A percentile compares a stretch with the other conserved stretches of the same genome.
Conservation (phyloP, 2,113 vertebrate species). For the Callocephalon fimbriatum region DNA sequence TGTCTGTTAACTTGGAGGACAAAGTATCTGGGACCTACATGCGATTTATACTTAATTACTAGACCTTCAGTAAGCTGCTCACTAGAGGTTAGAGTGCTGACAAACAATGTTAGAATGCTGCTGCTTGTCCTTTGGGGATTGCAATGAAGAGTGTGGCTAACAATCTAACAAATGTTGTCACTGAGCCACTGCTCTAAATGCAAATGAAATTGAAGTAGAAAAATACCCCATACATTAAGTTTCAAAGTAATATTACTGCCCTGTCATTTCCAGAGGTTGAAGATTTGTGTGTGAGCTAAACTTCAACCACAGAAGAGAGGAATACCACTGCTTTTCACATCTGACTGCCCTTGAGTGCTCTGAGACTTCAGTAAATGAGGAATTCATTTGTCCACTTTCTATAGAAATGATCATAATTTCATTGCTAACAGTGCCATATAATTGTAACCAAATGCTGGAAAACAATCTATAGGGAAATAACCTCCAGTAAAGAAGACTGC, state of each 20-base stretch:
- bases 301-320: neutral
- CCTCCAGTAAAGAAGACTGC: neutral
- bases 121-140: neutral
- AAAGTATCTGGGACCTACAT: neutral
- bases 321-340: neutral
- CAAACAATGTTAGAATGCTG: neutral
- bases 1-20: neutral
- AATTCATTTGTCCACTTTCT: neutral
- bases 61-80: neutral
- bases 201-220: neutral
- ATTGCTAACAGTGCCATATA: neutral
- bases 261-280: neutral
- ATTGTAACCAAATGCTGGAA: neutral
- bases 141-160: neutral
- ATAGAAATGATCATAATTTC: neutral
- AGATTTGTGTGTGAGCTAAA: neutral
- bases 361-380: neutral
- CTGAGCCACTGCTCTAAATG: neutral
- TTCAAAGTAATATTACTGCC: neutral
- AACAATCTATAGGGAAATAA: neutral
- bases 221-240: accelerated
- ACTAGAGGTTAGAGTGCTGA: neutral
- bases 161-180: neutral
- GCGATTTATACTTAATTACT: neutral
- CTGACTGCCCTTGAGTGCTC: neutral